Percentiles rank a stretch among this genome's conserved stretches.
phyloP scores from a whole-genome alignment of 2,113 vertebrate genomes.

The Psephotus haematonotus region DNA sequence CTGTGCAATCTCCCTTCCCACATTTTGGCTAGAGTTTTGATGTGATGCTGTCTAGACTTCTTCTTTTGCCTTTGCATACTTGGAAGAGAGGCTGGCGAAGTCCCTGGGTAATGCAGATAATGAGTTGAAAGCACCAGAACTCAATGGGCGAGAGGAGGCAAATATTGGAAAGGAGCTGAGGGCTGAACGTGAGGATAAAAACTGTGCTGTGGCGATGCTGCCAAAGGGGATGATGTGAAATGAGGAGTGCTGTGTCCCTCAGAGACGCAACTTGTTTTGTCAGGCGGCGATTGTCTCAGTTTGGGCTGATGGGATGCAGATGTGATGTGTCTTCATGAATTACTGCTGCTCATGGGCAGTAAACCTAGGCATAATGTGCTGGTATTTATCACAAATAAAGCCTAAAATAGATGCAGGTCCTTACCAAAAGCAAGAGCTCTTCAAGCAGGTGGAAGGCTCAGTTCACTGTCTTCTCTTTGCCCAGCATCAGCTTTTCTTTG shows the following conservation, averaged over 20 bases:
- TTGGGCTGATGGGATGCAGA: background rate
- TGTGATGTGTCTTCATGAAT: rapidly evolving
- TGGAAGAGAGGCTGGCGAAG: background rate
- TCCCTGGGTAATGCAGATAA: background rate
- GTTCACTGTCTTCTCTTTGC: background rate
- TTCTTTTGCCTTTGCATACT: background rate
- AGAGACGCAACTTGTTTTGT: rapidly evolving
- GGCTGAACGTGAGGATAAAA: background rate
- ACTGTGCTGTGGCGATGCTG: background rate
- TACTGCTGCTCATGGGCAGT: rapidly evolving
- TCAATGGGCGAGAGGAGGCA: rapidly evolving
- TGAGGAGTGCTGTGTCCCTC: rapidly evolving
- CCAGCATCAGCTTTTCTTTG: background rate
- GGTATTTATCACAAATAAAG: background rate
- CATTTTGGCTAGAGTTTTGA: background rate
- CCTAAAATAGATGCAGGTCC: background rate
- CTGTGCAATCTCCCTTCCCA: background rate
- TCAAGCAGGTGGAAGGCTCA: background rate
- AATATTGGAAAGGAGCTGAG: background rate
- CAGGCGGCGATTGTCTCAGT: background rate
- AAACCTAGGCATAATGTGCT: background rate
- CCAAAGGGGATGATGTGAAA: background rate
- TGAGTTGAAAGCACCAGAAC: background rate
- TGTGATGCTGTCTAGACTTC: background rate
- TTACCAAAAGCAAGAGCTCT: background rate